A percentile compares a stretch with the other conserved stretches of the same genome.
Evolutionary conservation across 1,140 invertebrate genomes (phyloP).

Genomic region (Zaprionus inermis): DNA sequence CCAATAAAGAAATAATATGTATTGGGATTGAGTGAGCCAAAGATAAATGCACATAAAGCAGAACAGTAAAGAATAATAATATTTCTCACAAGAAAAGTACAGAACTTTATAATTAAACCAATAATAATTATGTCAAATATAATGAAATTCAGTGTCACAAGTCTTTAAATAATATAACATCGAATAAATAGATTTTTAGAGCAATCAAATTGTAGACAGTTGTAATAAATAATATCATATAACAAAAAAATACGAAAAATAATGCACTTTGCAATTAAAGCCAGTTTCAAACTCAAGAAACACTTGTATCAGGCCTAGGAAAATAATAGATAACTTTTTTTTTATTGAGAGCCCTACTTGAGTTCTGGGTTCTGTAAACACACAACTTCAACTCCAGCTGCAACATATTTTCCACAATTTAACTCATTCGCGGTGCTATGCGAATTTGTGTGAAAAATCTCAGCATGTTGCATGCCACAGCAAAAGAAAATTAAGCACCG

Average conservation of each 20-base stretch:
- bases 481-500: slow-evolving; percentile 16
- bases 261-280: neutral
- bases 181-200: too few relatives aligned
- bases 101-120: too few relatives aligned
- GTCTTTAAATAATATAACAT: too few relatives aligned
- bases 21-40: neutral
- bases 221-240: too few relatives aligned
- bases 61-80: too few relatives aligned
- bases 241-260: too few relatives aligned
- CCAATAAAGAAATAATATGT: neutral
- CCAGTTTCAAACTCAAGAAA: neutral
- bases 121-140: too few relatives aligned
- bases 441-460: slow-evolving; percentile 21
- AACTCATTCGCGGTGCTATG: slow-evolving; percentile 1
- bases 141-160: neutral
- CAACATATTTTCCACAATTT: slow-evolving; percentile 14
- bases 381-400: neutral
- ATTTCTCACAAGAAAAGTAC: too few relatives aligned
- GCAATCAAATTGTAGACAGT: too few relatives aligned
- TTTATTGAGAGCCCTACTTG: neutral
- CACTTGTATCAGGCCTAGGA: neutral
- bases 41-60: too few relatives aligned
- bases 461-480: slow-evolving; percentile 41
- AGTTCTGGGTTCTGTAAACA: slow-evolving; percentile 4
- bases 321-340: neutral